Conservation (phyloP, 2,888 invertebrate species). For the Drosophila antonietae region DNA sequence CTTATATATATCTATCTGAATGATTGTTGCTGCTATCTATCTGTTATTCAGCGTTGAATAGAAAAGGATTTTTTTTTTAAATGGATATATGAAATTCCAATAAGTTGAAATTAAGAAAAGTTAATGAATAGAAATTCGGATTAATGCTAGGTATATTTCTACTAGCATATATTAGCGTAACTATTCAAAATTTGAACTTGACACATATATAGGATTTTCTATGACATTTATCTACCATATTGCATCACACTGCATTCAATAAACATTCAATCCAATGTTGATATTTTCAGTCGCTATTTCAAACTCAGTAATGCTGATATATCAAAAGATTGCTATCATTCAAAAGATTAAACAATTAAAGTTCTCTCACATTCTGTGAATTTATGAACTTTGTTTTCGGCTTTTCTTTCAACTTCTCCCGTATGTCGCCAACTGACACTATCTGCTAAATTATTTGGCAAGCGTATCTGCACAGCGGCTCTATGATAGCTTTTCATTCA, state of each 20-base stretch:
- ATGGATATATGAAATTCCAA: neutral
- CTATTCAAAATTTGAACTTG: neutral
- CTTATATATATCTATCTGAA: neutral
- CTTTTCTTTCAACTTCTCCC: neutral
- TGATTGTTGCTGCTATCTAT: neutral
- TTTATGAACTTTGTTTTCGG: neutral
- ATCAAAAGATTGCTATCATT: too few relatives aligned
- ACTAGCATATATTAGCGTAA: neutral
- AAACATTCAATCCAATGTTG: neutral
- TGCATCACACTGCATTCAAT: neutral
- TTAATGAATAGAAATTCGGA: neutral
- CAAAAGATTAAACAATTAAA: neutral
- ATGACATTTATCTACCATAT: neutral
- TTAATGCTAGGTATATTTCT: neutral
- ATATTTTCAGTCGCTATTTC: neutral
- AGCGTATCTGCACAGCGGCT: conserved; percentile 37
- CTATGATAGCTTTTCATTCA: conserved; percentile 34
- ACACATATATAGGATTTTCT: neutral
- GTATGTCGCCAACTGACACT: neutral
- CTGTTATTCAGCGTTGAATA: neutral
- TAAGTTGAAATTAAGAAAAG: neutral
- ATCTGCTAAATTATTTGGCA: conserved; percentile 1
- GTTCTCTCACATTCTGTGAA: neutral
- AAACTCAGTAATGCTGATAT: neutral
- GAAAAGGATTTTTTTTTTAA: neutral